Percentiles rank a stretch among this genome's conserved stretches.
These are phyloP conservation scores for Scolopax mira DNA, from an alignment of 2,113 vertebrate species.

Conservation along the genomic window DNA sequence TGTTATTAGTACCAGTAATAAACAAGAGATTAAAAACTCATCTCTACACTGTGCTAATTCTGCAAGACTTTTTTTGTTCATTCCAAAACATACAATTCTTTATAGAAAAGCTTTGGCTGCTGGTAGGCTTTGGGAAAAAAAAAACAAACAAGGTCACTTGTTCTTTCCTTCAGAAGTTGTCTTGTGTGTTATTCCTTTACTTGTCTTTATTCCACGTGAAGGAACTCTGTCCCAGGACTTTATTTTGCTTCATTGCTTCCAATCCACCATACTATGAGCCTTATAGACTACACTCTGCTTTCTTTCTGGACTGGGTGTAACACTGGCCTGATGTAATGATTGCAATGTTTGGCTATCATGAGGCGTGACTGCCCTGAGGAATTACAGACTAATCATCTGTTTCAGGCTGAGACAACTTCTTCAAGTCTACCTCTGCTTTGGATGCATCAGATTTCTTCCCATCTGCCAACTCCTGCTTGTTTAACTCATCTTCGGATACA, in stretches of 20 bases:
- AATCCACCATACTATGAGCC: neutral
- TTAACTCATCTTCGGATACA: neutral
- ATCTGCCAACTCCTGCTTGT: neutral
- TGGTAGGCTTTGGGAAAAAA: neutral
- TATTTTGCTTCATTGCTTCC: neutral
- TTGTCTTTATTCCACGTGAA: neutral
- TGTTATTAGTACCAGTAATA: neutral
- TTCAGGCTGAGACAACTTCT: neutral
- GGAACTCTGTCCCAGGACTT: neutral
- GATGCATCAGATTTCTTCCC: neutral
- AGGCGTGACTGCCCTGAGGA: rapidly evolving
- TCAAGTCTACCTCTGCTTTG: neutral
- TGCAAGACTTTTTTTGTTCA: neutral
- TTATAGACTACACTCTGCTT: neutral
- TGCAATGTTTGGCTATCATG: neutral
- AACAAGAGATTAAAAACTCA: neutral
- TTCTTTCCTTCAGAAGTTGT: neutral
- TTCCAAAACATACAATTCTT: neutral
- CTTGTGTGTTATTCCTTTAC: neutral
- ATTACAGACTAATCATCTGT: neutral
- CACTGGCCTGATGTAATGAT: neutral
- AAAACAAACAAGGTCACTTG: neutral
- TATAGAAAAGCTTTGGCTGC: neutral
- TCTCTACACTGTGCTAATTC: neutral
- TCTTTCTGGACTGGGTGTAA: neutral